Evolutionary conservation across 2,797 vertebrate species (phyloP).

Genomic region (Sardinella longiceps): DNA sequence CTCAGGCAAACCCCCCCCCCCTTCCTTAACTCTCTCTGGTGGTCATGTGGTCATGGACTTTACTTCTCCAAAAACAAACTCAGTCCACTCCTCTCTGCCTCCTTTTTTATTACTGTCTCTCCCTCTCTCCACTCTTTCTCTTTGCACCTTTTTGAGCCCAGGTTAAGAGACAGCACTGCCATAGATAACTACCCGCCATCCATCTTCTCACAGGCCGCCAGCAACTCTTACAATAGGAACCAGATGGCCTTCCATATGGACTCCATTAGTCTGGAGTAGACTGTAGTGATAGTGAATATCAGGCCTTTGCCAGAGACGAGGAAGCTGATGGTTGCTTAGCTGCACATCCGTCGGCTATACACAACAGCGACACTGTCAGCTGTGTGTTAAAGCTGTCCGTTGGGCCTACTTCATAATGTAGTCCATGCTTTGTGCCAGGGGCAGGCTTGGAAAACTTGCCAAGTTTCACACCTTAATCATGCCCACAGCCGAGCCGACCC

Average conservation of each 20-base stretch:
- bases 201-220: background rate
- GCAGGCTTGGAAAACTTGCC: background rate
- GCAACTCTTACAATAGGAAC: slow-evolving; percentile 12
- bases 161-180: slow-evolving; percentile 11
- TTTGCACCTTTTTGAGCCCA: background rate
- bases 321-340: background rate
- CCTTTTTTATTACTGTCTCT: background rate
- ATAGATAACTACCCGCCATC: background rate
- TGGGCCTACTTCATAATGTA: background rate
- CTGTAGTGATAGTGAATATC: background rate
- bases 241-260: slow-evolving; percentile 15
- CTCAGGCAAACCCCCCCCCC: background rate
- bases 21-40: background rate
- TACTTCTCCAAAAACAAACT: background rate
- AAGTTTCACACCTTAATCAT: background rate
- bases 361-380: background rate
- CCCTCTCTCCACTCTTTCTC: background rate
- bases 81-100: background rate
- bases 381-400: background rate
- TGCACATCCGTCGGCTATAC: background rate
- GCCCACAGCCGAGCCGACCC: no score
- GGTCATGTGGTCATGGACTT: background rate
- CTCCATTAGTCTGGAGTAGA: background rate
- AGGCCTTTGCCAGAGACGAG: background rate
- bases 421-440: background rate